phyloP scores from a whole-genome alignment of 2,797 vertebrate species.

The Arrhamphus sclerolepis region DNA sequence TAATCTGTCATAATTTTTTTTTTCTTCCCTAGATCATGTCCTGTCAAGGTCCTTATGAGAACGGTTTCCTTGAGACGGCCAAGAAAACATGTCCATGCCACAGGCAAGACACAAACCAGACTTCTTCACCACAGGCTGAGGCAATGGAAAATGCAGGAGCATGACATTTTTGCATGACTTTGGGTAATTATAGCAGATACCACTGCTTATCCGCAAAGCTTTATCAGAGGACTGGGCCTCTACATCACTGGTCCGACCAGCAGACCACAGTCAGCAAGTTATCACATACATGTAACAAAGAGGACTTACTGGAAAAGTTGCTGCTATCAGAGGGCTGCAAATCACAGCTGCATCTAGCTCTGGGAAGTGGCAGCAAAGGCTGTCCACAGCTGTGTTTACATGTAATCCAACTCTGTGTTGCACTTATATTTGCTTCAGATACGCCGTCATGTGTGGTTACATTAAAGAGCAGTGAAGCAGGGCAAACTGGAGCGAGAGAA shows the following conservation, averaged over 20 bases:
- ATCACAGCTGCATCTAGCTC: background rate
- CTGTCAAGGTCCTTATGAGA: conserved; percentile 32
- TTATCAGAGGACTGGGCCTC: conserved; percentile 16
- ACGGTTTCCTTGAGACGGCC: background rate
- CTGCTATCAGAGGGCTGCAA: background rate
- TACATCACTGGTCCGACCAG: background rate
- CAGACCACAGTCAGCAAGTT: conserved; percentile 5
- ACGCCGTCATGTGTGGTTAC: conserved; percentile 2
- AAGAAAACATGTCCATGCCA: conserved; percentile 20
- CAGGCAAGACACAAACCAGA: conserved; percentile 32
- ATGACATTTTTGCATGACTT: conserved; percentile 40
- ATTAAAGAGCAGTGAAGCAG: background rate
- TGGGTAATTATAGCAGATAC: conserved; percentile 47
- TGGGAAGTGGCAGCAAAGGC: background rate
- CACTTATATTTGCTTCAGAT: conserved; percentile 6
- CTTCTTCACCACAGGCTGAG: conserved; percentile 12
- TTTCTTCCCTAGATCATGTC: conserved; percentile 10
- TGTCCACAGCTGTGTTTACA: background rate
- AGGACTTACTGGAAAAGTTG: background rate
- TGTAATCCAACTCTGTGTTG: background rate
- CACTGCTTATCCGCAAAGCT: conserved; percentile 23
- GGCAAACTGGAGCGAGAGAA: background rate
- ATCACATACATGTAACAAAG: background rate
- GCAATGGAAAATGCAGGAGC: conserved; percentile 42
- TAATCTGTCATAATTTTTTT: background rate